Evolutionary conservation across 2,113 vertebrate genomes (phyloP).

Genomic region (Strigops habroptila): DNA sequence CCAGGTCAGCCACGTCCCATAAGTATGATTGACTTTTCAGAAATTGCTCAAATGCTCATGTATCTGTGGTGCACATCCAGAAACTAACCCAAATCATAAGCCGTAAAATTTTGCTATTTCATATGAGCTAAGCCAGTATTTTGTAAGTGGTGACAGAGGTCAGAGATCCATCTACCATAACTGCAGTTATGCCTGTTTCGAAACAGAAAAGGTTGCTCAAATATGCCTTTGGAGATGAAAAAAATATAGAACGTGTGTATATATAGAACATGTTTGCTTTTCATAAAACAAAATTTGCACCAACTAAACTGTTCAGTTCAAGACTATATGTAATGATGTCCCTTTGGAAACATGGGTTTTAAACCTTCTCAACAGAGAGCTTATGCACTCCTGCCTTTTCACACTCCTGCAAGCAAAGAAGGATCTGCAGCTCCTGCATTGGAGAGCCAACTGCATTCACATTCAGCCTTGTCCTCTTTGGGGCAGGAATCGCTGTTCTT

Average conservation of each 20-base stretch:
- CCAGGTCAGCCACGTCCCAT: background rate
- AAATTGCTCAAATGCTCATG: background rate
- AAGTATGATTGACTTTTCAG: background rate
- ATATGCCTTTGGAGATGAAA: background rate
- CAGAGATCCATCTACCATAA: background rate
- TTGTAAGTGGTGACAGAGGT: background rate
- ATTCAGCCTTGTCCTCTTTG: background rate
- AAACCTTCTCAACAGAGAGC: background rate
- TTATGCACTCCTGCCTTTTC: background rate
- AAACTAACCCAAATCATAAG: background rate
- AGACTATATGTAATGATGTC: fast-evolving
- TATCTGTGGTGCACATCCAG: background rate
- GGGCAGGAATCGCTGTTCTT: background rate
- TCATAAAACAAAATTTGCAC: background rate
- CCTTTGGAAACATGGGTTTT: background rate
- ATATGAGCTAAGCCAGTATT: background rate
- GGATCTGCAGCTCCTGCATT: background rate
- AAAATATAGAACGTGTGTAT: background rate
- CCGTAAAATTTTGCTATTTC: background rate
- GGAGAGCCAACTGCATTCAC: background rate
- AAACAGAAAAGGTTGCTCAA: background rate
- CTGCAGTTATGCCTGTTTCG: background rate
- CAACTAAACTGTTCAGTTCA: background rate
- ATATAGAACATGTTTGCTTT: background rate
- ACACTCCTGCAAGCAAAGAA: background rate